Percentiles rank a stretch among this genome's conserved stretches.
These are phyloP conservation scores for Pseudomyrmex flavicornis DNA, from an alignment of 1,140 invertebrate genomes.

Conservation along the genomic window DNA sequence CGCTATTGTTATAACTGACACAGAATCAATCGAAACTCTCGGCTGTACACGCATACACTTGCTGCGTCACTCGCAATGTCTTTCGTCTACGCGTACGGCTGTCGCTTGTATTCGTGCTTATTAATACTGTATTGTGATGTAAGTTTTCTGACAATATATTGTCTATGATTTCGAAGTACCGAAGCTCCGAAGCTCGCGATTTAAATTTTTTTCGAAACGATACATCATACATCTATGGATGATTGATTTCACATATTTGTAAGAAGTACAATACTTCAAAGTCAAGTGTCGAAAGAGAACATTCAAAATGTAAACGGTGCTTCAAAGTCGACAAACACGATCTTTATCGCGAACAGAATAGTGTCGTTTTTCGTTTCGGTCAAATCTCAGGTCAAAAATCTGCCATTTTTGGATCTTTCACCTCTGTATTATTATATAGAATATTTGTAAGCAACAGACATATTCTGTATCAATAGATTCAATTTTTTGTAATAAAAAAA, in stretches of 20 bases:
- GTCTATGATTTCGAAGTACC: too few relatives aligned
- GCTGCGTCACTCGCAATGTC: slow-evolving; percentile 64
- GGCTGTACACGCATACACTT: slow-evolving; percentile 25
- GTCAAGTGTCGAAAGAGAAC: too few relatives aligned
- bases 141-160: too few relatives aligned
- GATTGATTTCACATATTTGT: too few relatives aligned
- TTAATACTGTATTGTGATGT: neutral
- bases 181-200: too few relatives aligned
- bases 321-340: too few relatives aligned
- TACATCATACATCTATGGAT: too few relatives aligned
- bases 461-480: neutral
- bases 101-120: neutral
- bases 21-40: slow-evolving; percentile 72
- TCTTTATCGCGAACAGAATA: too few relatives aligned
- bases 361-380: neutral
- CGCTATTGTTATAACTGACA: slow-evolving; percentile 71
- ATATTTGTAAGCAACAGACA: neutral
- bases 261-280: too few relatives aligned
- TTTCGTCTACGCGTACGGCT: slow-evolving; percentile 18
- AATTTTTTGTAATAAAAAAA: too few relatives aligned
- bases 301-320: too few relatives aligned
- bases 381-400: neutral
- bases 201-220: too few relatives aligned
- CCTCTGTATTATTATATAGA: neutral
- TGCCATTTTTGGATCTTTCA: neutral